Conservation (phyloP, 2,797 vertebrate genomes). For the Myotis planiceps region DNA sequence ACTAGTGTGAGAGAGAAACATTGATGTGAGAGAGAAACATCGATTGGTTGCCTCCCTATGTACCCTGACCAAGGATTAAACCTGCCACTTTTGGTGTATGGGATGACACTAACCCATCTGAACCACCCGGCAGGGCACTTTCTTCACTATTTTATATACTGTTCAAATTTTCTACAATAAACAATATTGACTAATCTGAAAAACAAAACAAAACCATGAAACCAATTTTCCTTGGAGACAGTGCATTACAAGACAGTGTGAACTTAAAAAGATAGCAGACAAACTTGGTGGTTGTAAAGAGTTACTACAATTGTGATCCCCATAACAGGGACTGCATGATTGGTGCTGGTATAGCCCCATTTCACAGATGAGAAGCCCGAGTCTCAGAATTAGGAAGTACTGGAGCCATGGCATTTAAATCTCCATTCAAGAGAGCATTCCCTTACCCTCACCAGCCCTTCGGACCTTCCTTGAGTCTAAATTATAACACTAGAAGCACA, state of each 20-base stretch:
- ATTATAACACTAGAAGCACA: background rate
- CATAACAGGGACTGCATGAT: too few relatives aligned
- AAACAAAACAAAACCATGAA: background rate
- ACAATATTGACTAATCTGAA: background rate
- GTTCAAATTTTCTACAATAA: background rate
- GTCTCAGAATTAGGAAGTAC: background rate
- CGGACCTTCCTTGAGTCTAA: background rate
- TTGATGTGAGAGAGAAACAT: background rate
- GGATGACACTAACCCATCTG: background rate
- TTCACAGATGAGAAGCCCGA: background rate
- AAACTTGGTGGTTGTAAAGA: background rate
- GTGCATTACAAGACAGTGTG: accelerated
- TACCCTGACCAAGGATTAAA: background rate
- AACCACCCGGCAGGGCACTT: background rate
- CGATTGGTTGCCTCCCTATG: background rate
- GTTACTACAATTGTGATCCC: accelerated
- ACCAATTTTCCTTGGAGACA: background rate
- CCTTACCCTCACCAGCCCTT: background rate
- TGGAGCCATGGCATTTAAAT: background rate
- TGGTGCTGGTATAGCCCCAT: background rate
- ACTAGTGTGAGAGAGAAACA: background rate
- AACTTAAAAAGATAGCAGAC: background rate
- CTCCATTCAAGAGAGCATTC: background rate
- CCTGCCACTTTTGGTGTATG: background rate
- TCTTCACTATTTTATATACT: background rate